Conservation (phyloP, 2,113 vertebrate genomes). For the Eublepharis macularius region DNA sequence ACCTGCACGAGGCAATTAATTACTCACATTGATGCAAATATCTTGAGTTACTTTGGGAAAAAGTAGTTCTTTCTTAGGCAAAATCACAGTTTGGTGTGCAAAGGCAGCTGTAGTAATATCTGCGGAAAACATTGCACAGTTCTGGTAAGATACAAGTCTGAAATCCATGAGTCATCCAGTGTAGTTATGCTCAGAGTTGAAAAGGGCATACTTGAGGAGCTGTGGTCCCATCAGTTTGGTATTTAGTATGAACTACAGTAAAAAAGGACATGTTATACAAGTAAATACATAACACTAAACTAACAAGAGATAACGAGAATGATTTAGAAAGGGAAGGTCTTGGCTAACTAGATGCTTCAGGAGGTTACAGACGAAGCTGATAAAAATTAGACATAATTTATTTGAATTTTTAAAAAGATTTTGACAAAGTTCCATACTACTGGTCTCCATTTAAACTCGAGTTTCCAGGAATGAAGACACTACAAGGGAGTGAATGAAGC, state of each 20-base stretch:
- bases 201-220: conserved; percentile 67
- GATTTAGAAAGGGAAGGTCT: conserved; percentile 72
- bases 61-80: not conserved
- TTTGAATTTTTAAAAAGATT: conserved; percentile 68
- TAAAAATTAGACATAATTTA: conserved; percentile 70
- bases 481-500: conserved; percentile 65
- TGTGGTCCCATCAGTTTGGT: conserved; percentile 52
- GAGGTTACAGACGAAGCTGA: conserved; percentile 69
- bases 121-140: conserved; percentile 50
- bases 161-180: conserved; percentile 60
- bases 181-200: conserved; percentile 63
- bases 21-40: not conserved
- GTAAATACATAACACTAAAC: conserved; percentile 69
- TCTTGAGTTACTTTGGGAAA: not conserved
- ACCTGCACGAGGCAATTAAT: not conserved
- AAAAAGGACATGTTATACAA: conserved; percentile 60
- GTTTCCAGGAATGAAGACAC: conserved; percentile 60
- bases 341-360: conserved; percentile 68
- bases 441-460: conserved; percentile 66
- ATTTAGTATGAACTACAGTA: conserved; percentile 61
- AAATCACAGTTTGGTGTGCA: conserved; percentile 24
- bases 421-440: conserved; percentile 72
- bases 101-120: conserved; percentile 35
- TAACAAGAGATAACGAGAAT: conserved; percentile 70
- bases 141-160: conserved; percentile 46